Evolutionary conservation across 2,888 invertebrate species (phyloP), one percentile per base, ranked within the genome.

Genomic region (Danaus chrysippus): DNA sequence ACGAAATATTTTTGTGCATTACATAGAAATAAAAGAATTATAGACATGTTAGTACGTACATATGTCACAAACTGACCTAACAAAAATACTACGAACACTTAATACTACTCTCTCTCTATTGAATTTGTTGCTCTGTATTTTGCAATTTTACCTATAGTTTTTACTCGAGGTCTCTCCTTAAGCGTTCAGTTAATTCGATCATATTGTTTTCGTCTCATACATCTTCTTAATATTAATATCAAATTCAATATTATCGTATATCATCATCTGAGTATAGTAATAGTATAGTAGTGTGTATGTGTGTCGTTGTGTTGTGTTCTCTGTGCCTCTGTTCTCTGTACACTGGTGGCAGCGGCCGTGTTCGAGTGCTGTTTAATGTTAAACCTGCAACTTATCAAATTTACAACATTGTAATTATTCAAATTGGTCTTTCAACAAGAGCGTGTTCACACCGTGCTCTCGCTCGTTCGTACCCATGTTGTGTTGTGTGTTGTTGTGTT

Each of bases 331-430:
- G n/a, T n/a, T n/a, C n/a, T n/a, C n/a, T n/a, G n/a, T n/a, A n/a
- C 10, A 17, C 17, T 17, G 17, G 10, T 49, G 2, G 17, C 11
- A 17, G 17, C 17, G 17, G 17, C 3, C 46, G 49, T 49, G 17
- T 13, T 34, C 23, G 17, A 49, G 49, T 49, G 49, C 10, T 49
- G 49, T 49, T 49, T 49, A 49, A 49, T 17, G 11, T 49, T 17
- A 49, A 49, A 49, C 49, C 17, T 49, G 49, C 49, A 49, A 49
- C 55, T 63, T 63, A 63, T 58, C 61, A 63, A 71, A 73, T 72
- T 71, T 75, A 74, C 73, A 74, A 67, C 69, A 70, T 68, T 63
- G 62, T 59, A 65, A 57, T 65, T 62, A 65, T 61, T 60, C 54
- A 59, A 61, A 61, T 65, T 59, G 62, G 61, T 63, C 58, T 59